phyloP scores from a whole-genome alignment of 2,888 invertebrate genomes.

The Cerastis leucographa region DNA sequence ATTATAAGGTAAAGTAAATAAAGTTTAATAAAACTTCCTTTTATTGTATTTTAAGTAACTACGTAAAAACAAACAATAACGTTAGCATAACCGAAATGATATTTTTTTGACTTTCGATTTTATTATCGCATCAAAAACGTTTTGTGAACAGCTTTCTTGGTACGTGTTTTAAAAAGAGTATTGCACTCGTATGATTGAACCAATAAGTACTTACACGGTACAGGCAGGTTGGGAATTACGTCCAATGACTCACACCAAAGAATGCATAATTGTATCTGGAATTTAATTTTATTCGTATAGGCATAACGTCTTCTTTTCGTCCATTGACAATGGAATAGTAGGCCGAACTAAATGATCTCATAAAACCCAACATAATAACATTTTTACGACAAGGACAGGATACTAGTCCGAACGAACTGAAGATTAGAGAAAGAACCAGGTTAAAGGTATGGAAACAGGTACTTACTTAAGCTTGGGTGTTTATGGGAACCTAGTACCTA shows the following conservation, averaged over 20 bases:
- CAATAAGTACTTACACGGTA: neutral
- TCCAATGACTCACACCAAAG: constrained; percentile 46
- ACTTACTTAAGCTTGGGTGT: constrained; percentile 7
- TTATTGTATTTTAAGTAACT: too few relatives aligned
- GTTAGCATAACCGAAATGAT: neutral
- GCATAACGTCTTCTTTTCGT: neutral
- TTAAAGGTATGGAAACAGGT: neutral
- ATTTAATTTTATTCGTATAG: constrained; percentile 24
- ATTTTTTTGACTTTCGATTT: constrained; percentile 1
- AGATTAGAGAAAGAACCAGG: neutral
- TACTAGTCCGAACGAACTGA: neutral
- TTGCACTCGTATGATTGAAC: neutral
- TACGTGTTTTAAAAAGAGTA: neutral
- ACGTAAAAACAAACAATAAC: neutral
- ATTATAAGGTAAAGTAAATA: too few relatives aligned
- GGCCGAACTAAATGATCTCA: neutral
- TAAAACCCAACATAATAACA: constrained; percentile 23
- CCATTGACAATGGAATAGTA: neutral
- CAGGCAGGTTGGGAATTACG: constrained; percentile 34
- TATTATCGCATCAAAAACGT: neutral
- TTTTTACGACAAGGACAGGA: constrained; percentile 18
- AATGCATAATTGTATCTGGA: constrained; percentile 10
- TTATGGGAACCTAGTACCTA: constrained; percentile 8
- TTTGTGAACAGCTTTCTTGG: neutral
- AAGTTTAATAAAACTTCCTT: neutral